Conservation (phyloP, 1,140 invertebrate genomes). For the Ptiloglossa arizonensis region DNA sequence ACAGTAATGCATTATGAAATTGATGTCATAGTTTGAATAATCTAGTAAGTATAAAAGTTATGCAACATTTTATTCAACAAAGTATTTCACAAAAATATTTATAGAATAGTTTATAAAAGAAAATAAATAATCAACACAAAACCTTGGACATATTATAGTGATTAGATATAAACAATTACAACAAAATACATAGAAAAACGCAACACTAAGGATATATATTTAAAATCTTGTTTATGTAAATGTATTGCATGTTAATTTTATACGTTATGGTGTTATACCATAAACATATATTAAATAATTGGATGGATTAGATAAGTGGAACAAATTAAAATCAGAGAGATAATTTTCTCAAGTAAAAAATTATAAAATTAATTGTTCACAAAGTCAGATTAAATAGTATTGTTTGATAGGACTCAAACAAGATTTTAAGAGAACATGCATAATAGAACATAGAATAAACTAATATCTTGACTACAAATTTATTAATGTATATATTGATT, state of each 20-base stretch:
- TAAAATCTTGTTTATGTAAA: neutral
- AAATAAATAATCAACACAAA: neutral
- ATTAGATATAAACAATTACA: neutral
- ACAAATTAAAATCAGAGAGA: conserved; percentile 47
- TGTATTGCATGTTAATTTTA: neutral
- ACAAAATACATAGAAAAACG: neutral
- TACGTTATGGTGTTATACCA: conserved; percentile 7
- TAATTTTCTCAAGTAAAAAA: conserved; percentile 41
- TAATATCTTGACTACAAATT: neutral
- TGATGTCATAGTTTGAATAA: neutral
- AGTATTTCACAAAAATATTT: neutral
- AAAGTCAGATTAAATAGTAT: conserved; percentile 25
- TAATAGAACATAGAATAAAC: neutral
- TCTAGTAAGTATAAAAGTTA: neutral
- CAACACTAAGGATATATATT: neutral
- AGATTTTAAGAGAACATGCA: conserved; percentile 2
- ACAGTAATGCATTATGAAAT: conserved; percentile 8
- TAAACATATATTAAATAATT: conserved; percentile 44
- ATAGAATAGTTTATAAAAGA: neutral
- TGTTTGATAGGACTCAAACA: neutral
- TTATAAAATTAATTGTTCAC: conserved; percentile 58
- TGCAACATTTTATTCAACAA: neutral
- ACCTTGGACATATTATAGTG: neutral
- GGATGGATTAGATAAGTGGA: no score
- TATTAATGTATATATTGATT: neutral